These are phyloP conservation scores for Drosophila kanapiae DNA, from an alignment of 1,140 invertebrate genomes.

Conservation along the genomic window DNA sequence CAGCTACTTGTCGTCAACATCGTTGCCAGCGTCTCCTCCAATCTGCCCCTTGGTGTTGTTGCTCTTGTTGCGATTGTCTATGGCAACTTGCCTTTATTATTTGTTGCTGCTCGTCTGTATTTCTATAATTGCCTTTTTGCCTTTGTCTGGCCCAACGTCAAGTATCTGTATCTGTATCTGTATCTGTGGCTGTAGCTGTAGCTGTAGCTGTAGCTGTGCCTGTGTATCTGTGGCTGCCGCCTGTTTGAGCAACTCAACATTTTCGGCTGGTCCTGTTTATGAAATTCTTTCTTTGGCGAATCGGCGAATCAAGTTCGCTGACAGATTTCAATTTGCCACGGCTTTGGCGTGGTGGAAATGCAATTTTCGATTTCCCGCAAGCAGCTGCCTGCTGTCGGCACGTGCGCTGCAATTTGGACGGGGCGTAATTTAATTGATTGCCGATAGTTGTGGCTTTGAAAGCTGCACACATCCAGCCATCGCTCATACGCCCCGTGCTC, in stretches of 20 bases:
- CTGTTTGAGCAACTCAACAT: slow-evolving; percentile 47
- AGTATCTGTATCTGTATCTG: slow-evolving; percentile 47
- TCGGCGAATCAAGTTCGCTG: slow-evolving; percentile 34
- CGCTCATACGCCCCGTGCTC: slow-evolving; percentile 22
- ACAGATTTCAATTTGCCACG: slow-evolving; percentile 38
- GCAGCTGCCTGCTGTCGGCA: slow-evolving; percentile 12
- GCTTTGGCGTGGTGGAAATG: slow-evolving; percentile 11
- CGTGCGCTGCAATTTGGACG: slow-evolving; percentile 34
- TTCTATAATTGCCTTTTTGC: slow-evolving; percentile 80
- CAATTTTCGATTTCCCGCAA: slow-evolving; percentile 46
- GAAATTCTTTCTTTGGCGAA: slow-evolving; percentile 48
- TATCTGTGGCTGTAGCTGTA: slow-evolving; percentile 3
- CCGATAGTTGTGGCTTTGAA: slow-evolving; percentile 36
- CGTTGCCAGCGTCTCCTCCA: slow-evolving; percentile 33
- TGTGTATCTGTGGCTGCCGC: not conserved
- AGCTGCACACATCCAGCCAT: slow-evolving; percentile 11
- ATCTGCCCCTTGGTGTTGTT: slow-evolving; percentile 34
- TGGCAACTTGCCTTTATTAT: slow-evolving; percentile 77
- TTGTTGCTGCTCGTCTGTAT: slow-evolving; percentile 70
- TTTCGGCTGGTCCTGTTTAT: slow-evolving; percentile 45
- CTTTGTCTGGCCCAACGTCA: slow-evolving; percentile 68
- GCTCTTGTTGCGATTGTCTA: slow-evolving; percentile 68
- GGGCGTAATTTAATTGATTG: slow-evolving; percentile 44
- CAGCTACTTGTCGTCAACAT: slow-evolving; percentile 54
- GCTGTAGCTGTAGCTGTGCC: slow-evolving; percentile 25